phyloP scores from a whole-genome alignment of 2,797 vertebrate species.

The Pseudocheirus occidentalis region DNA sequence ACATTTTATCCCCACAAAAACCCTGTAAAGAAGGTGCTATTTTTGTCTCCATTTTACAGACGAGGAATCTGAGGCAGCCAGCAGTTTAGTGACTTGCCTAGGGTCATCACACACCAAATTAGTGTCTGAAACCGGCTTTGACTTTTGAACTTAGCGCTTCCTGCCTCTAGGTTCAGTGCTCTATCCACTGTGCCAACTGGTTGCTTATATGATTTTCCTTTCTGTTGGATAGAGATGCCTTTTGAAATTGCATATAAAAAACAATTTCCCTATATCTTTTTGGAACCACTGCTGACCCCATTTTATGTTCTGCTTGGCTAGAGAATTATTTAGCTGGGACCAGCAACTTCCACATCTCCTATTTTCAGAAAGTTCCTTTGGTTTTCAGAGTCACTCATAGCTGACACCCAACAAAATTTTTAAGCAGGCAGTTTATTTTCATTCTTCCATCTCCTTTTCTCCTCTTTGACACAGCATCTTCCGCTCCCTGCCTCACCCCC shows the following conservation, averaged over 20 bases:
- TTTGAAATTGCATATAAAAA: background rate
- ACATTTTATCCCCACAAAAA: background rate
- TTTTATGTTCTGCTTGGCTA: background rate
- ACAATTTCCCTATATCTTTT: background rate
- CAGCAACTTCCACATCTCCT: background rate
- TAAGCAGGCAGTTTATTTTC: constrained; percentile 3
- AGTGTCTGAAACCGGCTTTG: background rate
- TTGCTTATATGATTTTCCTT: background rate
- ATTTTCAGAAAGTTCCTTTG: background rate
- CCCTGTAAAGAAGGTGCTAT: background rate
- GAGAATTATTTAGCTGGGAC: background rate
- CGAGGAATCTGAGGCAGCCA: background rate
- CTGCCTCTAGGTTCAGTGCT: background rate
- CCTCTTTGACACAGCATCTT: background rate
- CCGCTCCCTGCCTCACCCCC: background rate
- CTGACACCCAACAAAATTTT: background rate
- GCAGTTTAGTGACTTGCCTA: background rate
- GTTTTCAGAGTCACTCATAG: background rate
- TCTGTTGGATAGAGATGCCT: background rate
- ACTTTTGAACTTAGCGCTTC: background rate
- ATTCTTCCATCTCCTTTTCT: background rate
- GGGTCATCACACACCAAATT: background rate
- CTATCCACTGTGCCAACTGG: background rate
- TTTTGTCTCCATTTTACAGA: background rate
- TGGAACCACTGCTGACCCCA: constrained; percentile 4